Evolutionary conservation across 2,888 invertebrate species (phyloP).

Genomic region (Ceratothoa steindachneri): DNA sequence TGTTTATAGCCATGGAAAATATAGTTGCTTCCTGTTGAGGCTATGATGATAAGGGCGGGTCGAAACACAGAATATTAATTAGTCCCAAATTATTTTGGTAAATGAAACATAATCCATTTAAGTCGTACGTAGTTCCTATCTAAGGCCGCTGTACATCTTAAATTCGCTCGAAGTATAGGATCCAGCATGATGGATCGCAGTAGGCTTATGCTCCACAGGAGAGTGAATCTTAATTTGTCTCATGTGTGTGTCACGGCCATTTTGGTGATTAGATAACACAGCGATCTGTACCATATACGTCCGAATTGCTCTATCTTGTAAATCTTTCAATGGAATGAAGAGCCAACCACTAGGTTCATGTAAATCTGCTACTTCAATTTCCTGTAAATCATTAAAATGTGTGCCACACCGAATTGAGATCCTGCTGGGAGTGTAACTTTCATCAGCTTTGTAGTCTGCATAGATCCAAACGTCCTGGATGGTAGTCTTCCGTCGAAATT

Average conservation of each 20-base stretch:
- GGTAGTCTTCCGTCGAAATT: constrained; percentile 90
- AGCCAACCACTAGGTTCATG: constrained; percentile 97
- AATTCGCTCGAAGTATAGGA: constrained; percentile 35
- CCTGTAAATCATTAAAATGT: constrained; percentile 93
- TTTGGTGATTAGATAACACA: constrained; percentile 96
- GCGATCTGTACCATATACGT: constrained; percentile 96
- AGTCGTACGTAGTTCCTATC: too few relatives aligned
- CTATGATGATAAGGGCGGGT: neutral
- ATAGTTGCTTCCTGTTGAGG: too few relatives aligned
- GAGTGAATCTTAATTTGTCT: constrained; percentile 94
- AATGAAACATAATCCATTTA: too few relatives aligned
- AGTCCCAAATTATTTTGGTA: too few relatives aligned
- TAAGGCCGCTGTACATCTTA: constrained; percentile 31
- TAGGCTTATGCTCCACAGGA: constrained; percentile 59
- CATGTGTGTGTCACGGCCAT: constrained; percentile 97
- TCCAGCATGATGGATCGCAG: constrained; percentile 49
- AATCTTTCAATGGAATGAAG: constrained; percentile 82
- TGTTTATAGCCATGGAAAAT: too few relatives aligned
- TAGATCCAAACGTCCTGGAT: constrained; percentile 93
- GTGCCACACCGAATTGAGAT: constrained; percentile 90
- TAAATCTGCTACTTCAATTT: constrained; percentile 87
- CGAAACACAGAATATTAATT: too few relatives aligned
- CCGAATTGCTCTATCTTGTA: constrained; percentile 77
- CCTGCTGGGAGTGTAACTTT: constrained; percentile 95
- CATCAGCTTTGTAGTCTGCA: constrained; percentile 95